These are phyloP conservation scores for Hiodon alosoides DNA, from an alignment of 2,113 vertebrate genomes.

Conservation along the genomic window DNA sequence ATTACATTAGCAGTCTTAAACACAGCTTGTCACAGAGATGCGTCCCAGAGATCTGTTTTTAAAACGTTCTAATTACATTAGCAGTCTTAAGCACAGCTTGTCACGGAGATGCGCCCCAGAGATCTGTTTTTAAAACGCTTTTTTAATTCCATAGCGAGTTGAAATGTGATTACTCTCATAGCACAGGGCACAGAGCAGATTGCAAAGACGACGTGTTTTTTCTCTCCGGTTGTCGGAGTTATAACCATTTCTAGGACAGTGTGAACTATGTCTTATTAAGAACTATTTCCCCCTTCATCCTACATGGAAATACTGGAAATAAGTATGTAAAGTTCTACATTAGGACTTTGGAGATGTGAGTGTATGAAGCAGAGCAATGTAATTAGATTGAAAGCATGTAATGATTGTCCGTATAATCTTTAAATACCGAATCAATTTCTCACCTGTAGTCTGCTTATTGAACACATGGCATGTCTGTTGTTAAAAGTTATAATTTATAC, in stretches of 20 bases:
- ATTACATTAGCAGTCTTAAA: background rate
- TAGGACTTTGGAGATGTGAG: slow-evolving; percentile 13
- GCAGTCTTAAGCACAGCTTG: background rate
- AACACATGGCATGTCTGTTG: slow-evolving; percentile 31
- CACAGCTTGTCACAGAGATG: background rate
- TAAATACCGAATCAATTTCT: slow-evolving; percentile 27
- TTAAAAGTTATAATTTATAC: slow-evolving; percentile 19
- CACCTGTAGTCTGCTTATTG: slow-evolving; percentile 15
- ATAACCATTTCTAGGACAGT: slow-evolving; percentile 19
- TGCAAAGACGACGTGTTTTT: slow-evolving; percentile 2
- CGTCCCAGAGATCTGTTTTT: background rate
- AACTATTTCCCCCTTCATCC: background rate
- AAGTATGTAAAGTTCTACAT: slow-evolving; percentile 17
- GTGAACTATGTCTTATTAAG: slow-evolving; percentile 15
- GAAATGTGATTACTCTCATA: slow-evolving; percentile 6
- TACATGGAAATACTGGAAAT: slow-evolving; percentile 21
- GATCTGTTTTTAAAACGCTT: background rate
- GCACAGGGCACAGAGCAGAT: background rate
- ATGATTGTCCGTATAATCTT: slow-evolving; percentile 36
- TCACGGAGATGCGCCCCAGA: background rate
- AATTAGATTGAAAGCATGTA: slow-evolving; percentile 21
- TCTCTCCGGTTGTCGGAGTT: background rate
- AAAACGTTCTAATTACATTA: background rate
- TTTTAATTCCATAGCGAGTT: background rate
- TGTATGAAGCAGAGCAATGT: slow-evolving; percentile 4